Evolutionary conservation across 2,113 vertebrate species (phyloP).

Genomic region (Muntiacus reevesi): DNA sequence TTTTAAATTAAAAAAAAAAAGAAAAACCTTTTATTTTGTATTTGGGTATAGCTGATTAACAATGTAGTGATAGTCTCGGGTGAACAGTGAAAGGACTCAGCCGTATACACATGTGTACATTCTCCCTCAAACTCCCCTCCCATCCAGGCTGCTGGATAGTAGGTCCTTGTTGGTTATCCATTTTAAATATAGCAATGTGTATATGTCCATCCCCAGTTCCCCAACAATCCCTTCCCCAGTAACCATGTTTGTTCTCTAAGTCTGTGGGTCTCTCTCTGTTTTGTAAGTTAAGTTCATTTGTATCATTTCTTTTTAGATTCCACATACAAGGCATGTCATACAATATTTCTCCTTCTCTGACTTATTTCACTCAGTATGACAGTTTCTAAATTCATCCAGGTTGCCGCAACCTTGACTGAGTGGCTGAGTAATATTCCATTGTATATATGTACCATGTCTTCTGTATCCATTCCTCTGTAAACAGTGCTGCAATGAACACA

Average conservation of each 20-base stretch:
- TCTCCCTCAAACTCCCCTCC: not conserved
- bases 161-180: not conserved
- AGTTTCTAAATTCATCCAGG: not conserved
- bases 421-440: not conserved
- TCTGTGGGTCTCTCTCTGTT: not conserved
- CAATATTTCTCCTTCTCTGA: not conserved
- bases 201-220: not conserved
- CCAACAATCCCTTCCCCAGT: not conserved
- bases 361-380: not conserved
- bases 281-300: not conserved
- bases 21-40: not conserved
- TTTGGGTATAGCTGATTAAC: not conserved
- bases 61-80: not conserved
- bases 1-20: not conserved
- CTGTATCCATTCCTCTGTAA: not conserved
- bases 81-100: not conserved
- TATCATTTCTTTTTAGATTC: not conserved
- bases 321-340: not conserved
- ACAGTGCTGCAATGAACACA: not conserved
- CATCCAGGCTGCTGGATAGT: not conserved
- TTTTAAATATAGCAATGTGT: not conserved
- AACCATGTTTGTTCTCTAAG: not conserved
- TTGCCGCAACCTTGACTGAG: not conserved
- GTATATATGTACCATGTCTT: not conserved
- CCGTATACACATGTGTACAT: not conserved